These are phyloP conservation scores for Hylomyscus alleni DNA, from an alignment of 2,797 vertebrate genomes.

Conservation along the genomic window DNA sequence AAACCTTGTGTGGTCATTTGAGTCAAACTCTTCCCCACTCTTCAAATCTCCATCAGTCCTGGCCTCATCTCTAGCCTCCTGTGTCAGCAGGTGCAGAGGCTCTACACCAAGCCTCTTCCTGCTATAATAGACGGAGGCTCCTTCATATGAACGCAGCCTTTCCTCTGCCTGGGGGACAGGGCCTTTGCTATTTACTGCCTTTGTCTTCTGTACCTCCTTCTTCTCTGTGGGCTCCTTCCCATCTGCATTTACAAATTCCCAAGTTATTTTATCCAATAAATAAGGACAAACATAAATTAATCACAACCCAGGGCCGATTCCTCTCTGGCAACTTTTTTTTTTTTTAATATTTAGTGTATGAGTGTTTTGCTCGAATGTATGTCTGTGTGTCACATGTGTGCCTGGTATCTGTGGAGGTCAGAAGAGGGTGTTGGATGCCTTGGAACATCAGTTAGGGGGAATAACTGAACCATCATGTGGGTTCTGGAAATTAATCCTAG, in stretches of 20 bases:
- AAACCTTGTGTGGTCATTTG: background rate
- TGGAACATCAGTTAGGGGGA: background rate
- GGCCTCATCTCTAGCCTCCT: background rate
- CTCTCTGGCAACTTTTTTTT: background rate
- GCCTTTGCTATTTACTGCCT: background rate
- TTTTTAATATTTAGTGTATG: background rate
- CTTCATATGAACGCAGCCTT: background rate
- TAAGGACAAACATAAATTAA: background rate
- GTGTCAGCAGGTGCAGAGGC: background rate
- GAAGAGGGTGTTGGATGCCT: too few relatives aligned
- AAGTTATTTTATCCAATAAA: background rate
- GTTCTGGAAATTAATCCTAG: background rate
- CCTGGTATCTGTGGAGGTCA: too few relatives aligned
- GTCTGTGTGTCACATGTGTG: too few relatives aligned
- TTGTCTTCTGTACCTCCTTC: constrained; percentile 9
- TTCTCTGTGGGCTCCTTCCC: constrained; percentile 6
- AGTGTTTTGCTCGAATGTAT: background rate
- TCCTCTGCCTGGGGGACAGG: background rate
- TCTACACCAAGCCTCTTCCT: background rate
- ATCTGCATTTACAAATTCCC: constrained; percentile 2
- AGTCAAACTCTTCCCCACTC: background rate
- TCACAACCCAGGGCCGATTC: background rate
- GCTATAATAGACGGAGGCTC: background rate
- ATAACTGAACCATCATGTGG: background rate
- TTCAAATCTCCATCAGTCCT: constrained; percentile 19